Base-by-base conservation (phyloP, 2,888 invertebrate genomes). In the Fragum whitleyi region DNA sequence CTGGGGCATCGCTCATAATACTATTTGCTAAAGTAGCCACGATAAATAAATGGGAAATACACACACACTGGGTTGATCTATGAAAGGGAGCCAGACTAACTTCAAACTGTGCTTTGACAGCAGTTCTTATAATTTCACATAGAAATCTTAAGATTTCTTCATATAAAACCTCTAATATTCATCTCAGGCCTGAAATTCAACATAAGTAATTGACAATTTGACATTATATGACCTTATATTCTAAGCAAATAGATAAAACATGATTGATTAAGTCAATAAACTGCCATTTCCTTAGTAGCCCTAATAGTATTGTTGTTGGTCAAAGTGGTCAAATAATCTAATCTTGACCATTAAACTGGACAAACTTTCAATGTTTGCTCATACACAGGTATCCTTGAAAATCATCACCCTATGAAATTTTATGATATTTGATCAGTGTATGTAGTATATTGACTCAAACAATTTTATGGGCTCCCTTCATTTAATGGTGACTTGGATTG, bases 311-410 rank as follows among this genome's bases (percentile, higher is more conserved):
- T 65, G 42, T 65, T 39, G 65, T 32, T 36, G 16, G 42, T 23
- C 65, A 21, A 36, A 21, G 39, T 65, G 39, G 23, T 36, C 36
- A 65, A 65, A 65, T 65, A 65, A 65, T 65, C 42, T 36, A 42
- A 39, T 65, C 65, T 65, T 42, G 65, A 61, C 65, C 65, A 65
- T 65, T 65, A 65, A 65, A 65, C 21, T 65, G 65, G 42, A 65
- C 42, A 65, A 65, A 65, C 65, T 36, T n/a, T 65, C 16, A 21
- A 39, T 65, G 26, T 65, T 65, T 65, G 28, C 65, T 42, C 6
- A 65, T 42, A 36, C 14, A 47, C 19, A 47, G 47, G 47, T 47
- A 47, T 47, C 47, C 14, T 47, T 47, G 47, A 47, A 47, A 47
- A 47, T 47, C n/a, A 19, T 47, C n/a, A n/a, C 47, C n/a, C 47